Evolutionary conservation across 2,888 invertebrate species (phyloP).

Genomic region (Acleris emargana): DNA sequence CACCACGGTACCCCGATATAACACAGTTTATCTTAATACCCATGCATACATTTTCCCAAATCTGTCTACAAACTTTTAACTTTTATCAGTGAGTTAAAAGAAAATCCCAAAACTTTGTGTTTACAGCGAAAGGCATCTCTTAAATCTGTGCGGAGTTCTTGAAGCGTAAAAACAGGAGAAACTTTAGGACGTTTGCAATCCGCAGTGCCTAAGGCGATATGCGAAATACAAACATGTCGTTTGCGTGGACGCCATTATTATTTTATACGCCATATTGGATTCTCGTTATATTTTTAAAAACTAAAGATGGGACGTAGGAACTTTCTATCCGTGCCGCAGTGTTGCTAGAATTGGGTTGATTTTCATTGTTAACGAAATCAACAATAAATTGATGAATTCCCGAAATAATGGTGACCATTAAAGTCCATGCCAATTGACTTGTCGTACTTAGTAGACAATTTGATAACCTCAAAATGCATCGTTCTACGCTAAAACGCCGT

Average conservation of each 20-base stretch:
- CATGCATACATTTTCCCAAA: slow-evolving; percentile 19
- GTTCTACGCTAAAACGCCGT: too few relatives aligned
- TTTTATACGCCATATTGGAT: background rate
- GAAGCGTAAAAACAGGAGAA: slow-evolving; percentile 24
- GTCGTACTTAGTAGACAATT: too few relatives aligned
- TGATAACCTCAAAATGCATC: too few relatives aligned
- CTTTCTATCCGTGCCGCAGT: too few relatives aligned
- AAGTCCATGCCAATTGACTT: too few relatives aligned
- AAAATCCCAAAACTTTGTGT: slow-evolving; percentile 32
- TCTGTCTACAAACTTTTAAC: slow-evolving; percentile 34
- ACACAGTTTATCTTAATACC: slow-evolving; percentile 3
- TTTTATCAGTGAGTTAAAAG: slow-evolving; percentile 32
- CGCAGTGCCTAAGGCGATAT: slow-evolving; percentile 7
- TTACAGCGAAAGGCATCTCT: slow-evolving; percentile 24
- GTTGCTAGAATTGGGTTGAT: too few relatives aligned
- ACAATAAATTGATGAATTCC: too few relatives aligned
- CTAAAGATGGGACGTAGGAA: too few relatives aligned
- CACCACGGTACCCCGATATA: background rate
- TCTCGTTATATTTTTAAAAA: too few relatives aligned
- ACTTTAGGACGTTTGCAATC: slow-evolving; percentile 18
- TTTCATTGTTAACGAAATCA: too few relatives aligned
- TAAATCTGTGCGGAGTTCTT: slow-evolving; percentile 27
- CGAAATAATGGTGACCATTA: too few relatives aligned
- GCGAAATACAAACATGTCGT: slow-evolving; percentile 10
- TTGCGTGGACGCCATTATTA: background rate